Conservation (phyloP, 2,888 invertebrate genomes). For the Sarcophaga subvicina region DNA sequence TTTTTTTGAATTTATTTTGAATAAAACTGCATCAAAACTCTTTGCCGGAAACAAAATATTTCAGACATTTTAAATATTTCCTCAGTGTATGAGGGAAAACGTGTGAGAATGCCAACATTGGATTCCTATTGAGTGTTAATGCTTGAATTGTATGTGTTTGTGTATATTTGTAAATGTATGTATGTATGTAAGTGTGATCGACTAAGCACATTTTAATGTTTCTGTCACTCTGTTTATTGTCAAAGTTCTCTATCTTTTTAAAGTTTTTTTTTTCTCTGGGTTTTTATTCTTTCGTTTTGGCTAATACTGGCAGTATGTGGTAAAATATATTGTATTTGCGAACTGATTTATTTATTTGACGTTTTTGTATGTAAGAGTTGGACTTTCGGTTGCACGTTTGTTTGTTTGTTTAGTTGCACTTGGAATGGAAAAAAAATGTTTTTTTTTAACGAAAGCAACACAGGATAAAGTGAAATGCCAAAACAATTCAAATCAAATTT, state of each 20-base stretch:
- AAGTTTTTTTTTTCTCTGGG: background rate
- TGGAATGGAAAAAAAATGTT: background rate
- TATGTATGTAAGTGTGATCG: background rate
- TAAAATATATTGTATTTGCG: background rate
- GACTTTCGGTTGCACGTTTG: background rate
- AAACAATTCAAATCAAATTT: constrained; percentile 30
- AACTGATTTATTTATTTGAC: background rate
- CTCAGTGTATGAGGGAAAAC: background rate
- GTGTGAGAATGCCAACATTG: background rate
- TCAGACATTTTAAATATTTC: background rate
- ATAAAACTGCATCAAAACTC: background rate
- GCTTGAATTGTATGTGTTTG: background rate
- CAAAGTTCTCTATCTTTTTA: constrained; percentile 6
- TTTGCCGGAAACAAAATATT: background rate
- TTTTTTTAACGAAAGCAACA: background rate
- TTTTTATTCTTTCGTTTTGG: background rate
- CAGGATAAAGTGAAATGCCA: background rate
- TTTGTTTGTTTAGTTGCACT: constrained; percentile 2
- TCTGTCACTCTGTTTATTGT: constrained; percentile 31
- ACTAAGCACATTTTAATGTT: constrained; percentile 34
- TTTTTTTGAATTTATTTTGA: too few relatives aligned
- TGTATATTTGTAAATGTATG: background rate
- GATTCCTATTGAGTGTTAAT: background rate
- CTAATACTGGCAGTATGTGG: background rate
- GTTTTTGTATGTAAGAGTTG: background rate